Evolutionary conservation across 2,113 vertebrate genomes (phyloP), one percentile per base, ranked within the genome.

Genomic region (Panthera tigris): DNA sequence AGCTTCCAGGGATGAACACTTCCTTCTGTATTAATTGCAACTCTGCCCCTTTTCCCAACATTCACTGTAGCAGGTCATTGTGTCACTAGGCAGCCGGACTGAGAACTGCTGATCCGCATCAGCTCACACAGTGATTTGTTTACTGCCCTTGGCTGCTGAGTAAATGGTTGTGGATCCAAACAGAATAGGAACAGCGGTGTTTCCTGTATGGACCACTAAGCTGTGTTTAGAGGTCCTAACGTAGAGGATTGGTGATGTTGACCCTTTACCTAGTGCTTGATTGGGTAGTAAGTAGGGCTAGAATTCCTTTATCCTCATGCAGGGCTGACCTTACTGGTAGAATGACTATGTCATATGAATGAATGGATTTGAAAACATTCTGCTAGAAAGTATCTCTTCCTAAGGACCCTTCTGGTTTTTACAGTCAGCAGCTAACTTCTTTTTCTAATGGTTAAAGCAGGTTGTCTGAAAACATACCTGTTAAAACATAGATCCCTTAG

Each of bases 231-330:
- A 92, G 61, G 15, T 29, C 29, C 16, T 13, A 39, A n/a, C 73
- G 31, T 68, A 1, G 4, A 81, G 21, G 74, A 12, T 12, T 27
- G 57, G 27, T 52, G 15, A 55, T 66, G 48, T 5, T 57, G 45
- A 14, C 4, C 27, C 50, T 81, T 48, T 16, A 33, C 48, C 4
- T 13, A 14, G 29, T n/a, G 27, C 31, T 76, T 61, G 61, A n/a
- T 5, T 25, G 11, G 74, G 3, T 0, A 0, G 0, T 10, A 16
- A 0, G 0, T 13, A 16, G 7, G 18, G 18, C 3, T 14, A 48
- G 31, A 33, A 15, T n/a, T 7, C 39, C 69, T 74, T 79, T 89
- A 78, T 16, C 9, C 39, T 71, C 55, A n/a, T 25, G 63, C 69
- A 83, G n/a, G 45, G n/a, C 57, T 93, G 18, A 93, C 41, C 12